Evolutionary conservation across 35 echinoderm and acorn worm genomes (phyloP).

Genomic region (Holothuria glaberrima): DNA sequence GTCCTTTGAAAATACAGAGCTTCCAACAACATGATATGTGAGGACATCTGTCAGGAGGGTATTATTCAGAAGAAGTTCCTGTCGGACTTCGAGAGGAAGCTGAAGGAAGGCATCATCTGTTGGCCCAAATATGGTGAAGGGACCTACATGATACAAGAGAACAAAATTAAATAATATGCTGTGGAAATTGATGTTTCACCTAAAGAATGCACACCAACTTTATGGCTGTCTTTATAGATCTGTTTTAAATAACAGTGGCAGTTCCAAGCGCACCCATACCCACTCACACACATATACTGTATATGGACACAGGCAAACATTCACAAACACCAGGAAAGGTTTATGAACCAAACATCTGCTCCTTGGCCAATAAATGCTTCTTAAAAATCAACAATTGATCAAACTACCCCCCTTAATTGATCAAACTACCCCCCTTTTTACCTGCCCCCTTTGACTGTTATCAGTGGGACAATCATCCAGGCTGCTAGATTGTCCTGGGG

Average conservation of each 20-base stretch:
- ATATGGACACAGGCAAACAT: too few relatives aligned
- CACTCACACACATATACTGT: too few relatives aligned
- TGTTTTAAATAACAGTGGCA: background rate
- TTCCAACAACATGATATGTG: background rate
- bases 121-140: slow-evolving; percentile 20
- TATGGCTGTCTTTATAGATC: background rate
- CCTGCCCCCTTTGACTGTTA: too few relatives aligned
- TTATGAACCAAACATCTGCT: too few relatives aligned
- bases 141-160: background rate
- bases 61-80: slow-evolving; percentile 12
- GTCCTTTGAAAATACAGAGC: background rate
- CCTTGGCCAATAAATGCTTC: too few relatives aligned
- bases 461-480: too few relatives aligned
- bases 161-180: background rate
- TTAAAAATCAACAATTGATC: background rate
- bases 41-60: background rate
- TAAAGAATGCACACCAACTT: background rate
- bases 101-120: slow-evolving; percentile 16
- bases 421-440: too few relatives aligned
- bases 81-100: slow-evolving; percentile 13
- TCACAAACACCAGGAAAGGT: too few relatives aligned
- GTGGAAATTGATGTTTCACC: background rate
- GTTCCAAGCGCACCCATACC: too few relatives aligned
- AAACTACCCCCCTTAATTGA: too few relatives aligned
- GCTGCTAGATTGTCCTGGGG: too few relatives aligned